Evolutionary conservation across 2,888 invertebrate species (phyloP).

Genomic region (Malacosoma neustria): DNA sequence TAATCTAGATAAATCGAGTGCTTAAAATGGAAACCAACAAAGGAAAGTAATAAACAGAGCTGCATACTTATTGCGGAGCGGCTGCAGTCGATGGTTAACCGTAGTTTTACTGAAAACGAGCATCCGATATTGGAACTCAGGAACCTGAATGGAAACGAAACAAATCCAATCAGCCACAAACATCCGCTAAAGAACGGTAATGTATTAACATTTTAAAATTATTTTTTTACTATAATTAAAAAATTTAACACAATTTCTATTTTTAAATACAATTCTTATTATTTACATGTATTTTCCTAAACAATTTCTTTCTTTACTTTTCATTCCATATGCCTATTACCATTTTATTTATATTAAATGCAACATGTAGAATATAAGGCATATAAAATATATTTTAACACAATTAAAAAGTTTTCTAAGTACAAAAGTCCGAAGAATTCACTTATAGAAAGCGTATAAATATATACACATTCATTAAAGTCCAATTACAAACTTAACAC

Average conservation of each 20-base stretch:
- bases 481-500: too few relatives aligned
- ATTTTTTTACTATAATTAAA: constrained; percentile 22
- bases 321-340: too few relatives aligned
- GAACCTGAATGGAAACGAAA: constrained; percentile 38
- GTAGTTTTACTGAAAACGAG: constrained; percentile 36
- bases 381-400: too few relatives aligned
- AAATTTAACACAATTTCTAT: constrained; percentile 7
- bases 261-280: too few relatives aligned
- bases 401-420: too few relatives aligned
- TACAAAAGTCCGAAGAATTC: too few relatives aligned
- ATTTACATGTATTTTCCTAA: too few relatives aligned
- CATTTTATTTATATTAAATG: too few relatives aligned
- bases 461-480: too few relatives aligned
- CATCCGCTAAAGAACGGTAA: constrained; percentile 26
- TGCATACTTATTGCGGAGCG: constrained; percentile 43
- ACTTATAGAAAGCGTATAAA: too few relatives aligned
- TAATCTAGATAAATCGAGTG: constrained; percentile 24
- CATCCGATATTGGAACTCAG: constrained; percentile 27
- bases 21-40: constrained; percentile 36
- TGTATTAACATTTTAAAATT: constrained; percentile 28
- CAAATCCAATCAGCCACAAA: constrained; percentile 56
- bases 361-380: too few relatives aligned
- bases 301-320: too few relatives aligned
- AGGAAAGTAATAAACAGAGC: constrained; percentile 36
- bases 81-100: constrained; percentile 37